Conservation (phyloP, 2,888 invertebrate species). For the Stramonita haemastoma region DNA sequence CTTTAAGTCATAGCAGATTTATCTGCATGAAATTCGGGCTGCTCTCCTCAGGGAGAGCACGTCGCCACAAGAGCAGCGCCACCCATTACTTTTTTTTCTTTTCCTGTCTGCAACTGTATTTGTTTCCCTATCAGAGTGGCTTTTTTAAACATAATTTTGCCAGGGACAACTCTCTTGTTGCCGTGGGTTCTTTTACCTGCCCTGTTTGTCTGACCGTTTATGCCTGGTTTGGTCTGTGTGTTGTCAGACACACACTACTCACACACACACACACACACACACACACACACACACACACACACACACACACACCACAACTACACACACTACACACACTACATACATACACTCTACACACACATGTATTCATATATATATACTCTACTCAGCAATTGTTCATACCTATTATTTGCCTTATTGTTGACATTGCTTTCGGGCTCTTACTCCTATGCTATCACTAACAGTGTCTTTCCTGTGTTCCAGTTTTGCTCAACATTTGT, state of each 20-base stretch:
- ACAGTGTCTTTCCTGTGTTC: not conserved
- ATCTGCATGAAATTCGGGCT: too few relatives aligned
- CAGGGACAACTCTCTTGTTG: too few relatives aligned
- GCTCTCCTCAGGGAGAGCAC: too few relatives aligned
- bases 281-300: not conserved
- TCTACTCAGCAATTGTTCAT: not conserved
- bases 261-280: not conserved
- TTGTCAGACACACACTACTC: not conserved
- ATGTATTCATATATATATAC: not conserved
- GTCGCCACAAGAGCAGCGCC: too few relatives aligned
- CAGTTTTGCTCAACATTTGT: constrained; percentile 43
- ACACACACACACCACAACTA: not conserved
- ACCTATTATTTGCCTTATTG: not conserved
- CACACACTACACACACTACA: not conserved
- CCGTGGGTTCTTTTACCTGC: too few relatives aligned
- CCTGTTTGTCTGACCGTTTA: too few relatives aligned
- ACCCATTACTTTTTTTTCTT: too few relatives aligned
- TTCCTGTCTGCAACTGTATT: too few relatives aligned
- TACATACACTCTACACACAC: not conserved
- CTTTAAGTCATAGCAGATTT: too few relatives aligned
- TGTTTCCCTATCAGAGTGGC: too few relatives aligned
- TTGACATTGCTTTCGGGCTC: not conserved
- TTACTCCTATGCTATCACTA: not conserved
- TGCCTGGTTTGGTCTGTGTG: too few relatives aligned
- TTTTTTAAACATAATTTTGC: too few relatives aligned